These are phyloP conservation scores for Limnephilus rhombicus DNA, from an alignment of 2,888 invertebrate species.

Conservation along the genomic window DNA sequence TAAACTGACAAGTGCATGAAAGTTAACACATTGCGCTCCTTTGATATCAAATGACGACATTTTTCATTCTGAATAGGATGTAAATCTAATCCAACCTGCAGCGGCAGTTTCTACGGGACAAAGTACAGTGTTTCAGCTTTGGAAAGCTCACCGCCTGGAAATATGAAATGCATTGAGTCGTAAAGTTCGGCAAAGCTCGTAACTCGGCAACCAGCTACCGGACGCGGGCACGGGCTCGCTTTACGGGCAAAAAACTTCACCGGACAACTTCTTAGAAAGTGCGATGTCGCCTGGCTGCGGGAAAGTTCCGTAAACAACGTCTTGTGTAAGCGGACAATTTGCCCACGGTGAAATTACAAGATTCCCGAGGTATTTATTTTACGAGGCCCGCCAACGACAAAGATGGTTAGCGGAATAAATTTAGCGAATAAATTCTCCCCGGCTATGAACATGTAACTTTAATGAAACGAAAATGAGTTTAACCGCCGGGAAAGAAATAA, in stretches of 20 bases:
- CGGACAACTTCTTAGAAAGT: slow-evolving; percentile 30
- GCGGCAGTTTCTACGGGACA: background rate
- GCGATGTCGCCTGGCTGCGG: slow-evolving; percentile 6
- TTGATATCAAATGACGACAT: background rate
- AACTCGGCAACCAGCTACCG: slow-evolving; percentile 7
- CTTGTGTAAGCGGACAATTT: slow-evolving; percentile 37
- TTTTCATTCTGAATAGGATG: background rate
- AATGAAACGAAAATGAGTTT: slow-evolving; percentile 19
- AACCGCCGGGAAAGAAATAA: background rate
- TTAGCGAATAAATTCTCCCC: slow-evolving; percentile 25
- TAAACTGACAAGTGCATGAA: background rate
- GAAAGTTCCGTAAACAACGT: slow-evolving; percentile 29
- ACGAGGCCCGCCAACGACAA: slow-evolving; percentile 6
- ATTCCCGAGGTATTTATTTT: slow-evolving; percentile 38
- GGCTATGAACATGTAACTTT: slow-evolving; percentile 32
- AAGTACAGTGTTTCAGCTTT: slow-evolving; percentile 14
- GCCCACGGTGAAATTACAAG: slow-evolving; percentile 27
- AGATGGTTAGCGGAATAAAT: background rate
- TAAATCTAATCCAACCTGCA: background rate
- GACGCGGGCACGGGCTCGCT: background rate
- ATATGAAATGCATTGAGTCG: slow-evolving; percentile 44
- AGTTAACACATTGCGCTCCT: background rate
- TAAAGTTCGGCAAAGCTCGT: slow-evolving; percentile 25
- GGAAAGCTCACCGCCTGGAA: slow-evolving; percentile 28
- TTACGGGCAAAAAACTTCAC: slow-evolving; percentile 24